Base-by-base conservation (phyloP, 2,113 vertebrate species). In the Salvelinus namaycush region DNA sequence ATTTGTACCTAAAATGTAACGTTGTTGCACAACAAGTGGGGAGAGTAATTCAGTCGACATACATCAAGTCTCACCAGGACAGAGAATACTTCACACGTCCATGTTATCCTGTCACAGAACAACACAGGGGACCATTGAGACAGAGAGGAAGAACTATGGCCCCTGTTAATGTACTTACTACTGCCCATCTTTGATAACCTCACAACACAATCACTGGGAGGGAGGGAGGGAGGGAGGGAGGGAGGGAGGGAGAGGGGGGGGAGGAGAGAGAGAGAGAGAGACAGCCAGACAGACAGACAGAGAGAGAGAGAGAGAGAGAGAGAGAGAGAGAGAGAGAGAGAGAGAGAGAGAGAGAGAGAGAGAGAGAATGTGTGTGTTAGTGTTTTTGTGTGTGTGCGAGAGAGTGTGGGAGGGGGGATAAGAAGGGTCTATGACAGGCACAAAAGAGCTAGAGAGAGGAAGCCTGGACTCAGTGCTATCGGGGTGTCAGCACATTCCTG, bases 401-500 rank as follows among this genome's bases (percentile, higher is more conserved):
- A 16, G 59, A 8, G 59, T 20, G 54, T 11, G 59, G 3, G 59
- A 22, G n/a, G 18, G 59, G n/a, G 16, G 59, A 54, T 18, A 54
- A 54, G 51, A 54, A n/a, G 59, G n/a, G 59, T 62, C 59, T 62
- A 22, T 22, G 59, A 22, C 59, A 62, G 59, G 59, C 24, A 22
- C n/a, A 8, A 62, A 39, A 69, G 31, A 69, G 2, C 48, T 22
- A 62, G 8, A 39, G 31, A 69, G 14, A 69, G 68, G 68, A 69
- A 71, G 48, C 48, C 69, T 26, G 29, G 18, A 31, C 59, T 54
- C 51, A 5, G 59, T 62, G 8, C 29, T 29, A 31, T 24, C 48
- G 7, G 3, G 51, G 14, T 22, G 72, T 86, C 89, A 92, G 91
- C 89, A 92, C 75, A 86, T 92, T 90, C 81, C 69, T 66, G 71